Conservation (phyloP, 1,140 invertebrate species). For the Thaumetopoea pityocampa region DNA sequence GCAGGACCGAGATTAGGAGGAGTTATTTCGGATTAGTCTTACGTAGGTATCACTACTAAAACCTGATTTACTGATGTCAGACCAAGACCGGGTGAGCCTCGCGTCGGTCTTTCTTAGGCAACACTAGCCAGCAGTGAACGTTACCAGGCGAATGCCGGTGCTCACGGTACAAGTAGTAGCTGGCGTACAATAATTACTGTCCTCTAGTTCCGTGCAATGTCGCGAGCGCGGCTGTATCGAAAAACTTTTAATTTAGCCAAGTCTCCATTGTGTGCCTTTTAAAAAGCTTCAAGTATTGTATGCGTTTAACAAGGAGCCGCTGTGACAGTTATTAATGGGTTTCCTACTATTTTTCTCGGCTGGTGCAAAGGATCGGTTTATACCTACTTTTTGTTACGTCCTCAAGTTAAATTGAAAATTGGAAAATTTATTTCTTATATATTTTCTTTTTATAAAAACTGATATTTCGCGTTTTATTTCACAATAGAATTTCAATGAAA, state of each 20-base stretch:
- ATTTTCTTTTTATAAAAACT: no score
- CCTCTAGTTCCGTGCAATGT: conserved; percentile 68
- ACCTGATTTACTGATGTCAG: no score
- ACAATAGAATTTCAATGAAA: no score
- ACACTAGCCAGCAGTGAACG: no score
- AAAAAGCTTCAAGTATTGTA: conserved; percentile 74
- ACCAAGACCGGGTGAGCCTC: no score
- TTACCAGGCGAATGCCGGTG: no score
- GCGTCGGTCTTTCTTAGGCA: no score
- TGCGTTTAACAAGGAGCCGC: conserved; percentile 72
- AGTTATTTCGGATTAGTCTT: no score
- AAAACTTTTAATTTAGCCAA: conserved; percentile 76
- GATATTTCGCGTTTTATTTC: no score
- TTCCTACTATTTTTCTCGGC: conserved; percentile 71
- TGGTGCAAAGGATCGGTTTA: conserved; percentile 64
- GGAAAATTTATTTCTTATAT: no score
- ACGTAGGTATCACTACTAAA: no score
- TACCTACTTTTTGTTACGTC: conserved; percentile 15
- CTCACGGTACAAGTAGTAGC: conserved; percentile 13
- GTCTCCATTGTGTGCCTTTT: conserved; percentile 70
- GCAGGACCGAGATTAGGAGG: no score
- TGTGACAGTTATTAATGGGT: conserved; percentile 72
- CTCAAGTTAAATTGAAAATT: conserved; percentile 9
- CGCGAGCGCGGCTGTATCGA: conserved; percentile 62
- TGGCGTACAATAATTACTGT: conserved; percentile 65